A percentile compares a stretch with the other conserved stretches of the same genome.
Conservation (phyloP, 2,888 invertebrate species). For the Julus scanicus region DNA sequence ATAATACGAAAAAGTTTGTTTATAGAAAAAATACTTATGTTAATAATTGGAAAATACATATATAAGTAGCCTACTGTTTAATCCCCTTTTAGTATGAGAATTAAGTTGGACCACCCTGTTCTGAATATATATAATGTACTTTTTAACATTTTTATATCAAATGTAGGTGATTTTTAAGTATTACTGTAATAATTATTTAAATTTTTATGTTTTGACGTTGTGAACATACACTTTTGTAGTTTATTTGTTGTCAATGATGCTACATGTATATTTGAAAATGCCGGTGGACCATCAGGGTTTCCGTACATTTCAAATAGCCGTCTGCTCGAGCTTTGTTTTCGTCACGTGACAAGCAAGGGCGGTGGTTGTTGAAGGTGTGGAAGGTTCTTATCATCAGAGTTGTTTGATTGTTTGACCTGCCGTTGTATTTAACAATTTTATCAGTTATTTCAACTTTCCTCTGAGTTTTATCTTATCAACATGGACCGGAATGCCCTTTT, state of each 20-base stretch:
- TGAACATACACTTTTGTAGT: not conserved
- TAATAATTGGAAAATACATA: too few relatives aligned
- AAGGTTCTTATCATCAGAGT: not conserved
- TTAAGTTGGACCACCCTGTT: too few relatives aligned
- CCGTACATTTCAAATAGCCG: not conserved
- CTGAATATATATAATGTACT: too few relatives aligned
- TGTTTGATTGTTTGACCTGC: not conserved
- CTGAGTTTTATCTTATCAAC: not conserved
- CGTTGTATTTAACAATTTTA: not conserved
- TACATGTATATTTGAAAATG: not conserved
- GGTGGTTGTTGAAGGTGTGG: conserved; percentile 26
- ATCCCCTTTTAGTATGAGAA: too few relatives aligned
- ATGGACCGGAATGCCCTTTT: not conserved
- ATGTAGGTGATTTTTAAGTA: too few relatives aligned
- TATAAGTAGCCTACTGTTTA: too few relatives aligned
- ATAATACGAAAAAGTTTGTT: too few relatives aligned
- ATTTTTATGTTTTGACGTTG: too few relatives aligned
- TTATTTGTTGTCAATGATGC: not conserved
- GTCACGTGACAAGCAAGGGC: not conserved
- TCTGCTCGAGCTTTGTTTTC: not conserved
- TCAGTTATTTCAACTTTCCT: conserved; percentile 14
- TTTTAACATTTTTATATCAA: too few relatives aligned
- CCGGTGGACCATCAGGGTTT: not conserved
- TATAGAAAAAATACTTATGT: too few relatives aligned
- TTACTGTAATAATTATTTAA: too few relatives aligned